Evolutionary conservation across 2,888 invertebrate genomes (phyloP).

Genomic region (Ypsolopha scabrella): DNA sequence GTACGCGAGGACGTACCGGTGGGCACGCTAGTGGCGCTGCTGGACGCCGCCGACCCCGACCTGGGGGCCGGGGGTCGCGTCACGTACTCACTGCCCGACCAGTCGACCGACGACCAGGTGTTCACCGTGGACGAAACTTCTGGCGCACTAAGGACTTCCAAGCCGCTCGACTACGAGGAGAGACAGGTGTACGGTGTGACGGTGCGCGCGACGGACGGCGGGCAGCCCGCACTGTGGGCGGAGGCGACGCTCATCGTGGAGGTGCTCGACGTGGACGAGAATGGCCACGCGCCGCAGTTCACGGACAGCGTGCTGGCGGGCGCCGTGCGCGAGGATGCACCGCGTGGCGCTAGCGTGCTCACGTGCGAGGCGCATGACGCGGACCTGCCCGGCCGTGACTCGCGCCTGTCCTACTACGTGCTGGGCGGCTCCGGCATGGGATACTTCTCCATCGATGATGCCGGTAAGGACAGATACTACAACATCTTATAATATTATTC

Average conservation of each 20-base stretch:
- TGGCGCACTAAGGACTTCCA: slow-evolving; percentile 86
- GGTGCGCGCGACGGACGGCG: slow-evolving; percentile 87
- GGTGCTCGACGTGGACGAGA: slow-evolving; percentile 95
- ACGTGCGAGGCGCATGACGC: slow-evolving; percentile 74
- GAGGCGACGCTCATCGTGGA: slow-evolving; percentile 87
- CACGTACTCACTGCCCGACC: slow-evolving; percentile 82
- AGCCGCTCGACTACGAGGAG: slow-evolving; percentile 87
- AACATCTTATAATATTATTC: too few relatives aligned
- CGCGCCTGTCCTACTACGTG: slow-evolving; percentile 87
- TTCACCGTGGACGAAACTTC: slow-evolving; percentile 89
- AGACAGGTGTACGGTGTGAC: slow-evolving; percentile 90
- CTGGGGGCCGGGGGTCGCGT: slow-evolving; percentile 85
- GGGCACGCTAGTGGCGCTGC: slow-evolving; percentile 87
- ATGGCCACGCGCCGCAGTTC: slow-evolving; percentile 86
- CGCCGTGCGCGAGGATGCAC: slow-evolving; percentile 83
- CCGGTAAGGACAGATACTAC: slow-evolving; percentile 70
- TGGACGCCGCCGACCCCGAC: slow-evolving; percentile 87
- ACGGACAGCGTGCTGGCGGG: slow-evolving; percentile 82
- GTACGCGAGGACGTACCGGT: slow-evolving; percentile 92
- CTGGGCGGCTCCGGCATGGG: slow-evolving; percentile 92
- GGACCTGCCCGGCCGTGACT: slow-evolving; percentile 84
- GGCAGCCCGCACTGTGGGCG: slow-evolving; percentile 83
- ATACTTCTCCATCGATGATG: slow-evolving; percentile 89
- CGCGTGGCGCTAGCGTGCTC: slow-evolving; percentile 81
- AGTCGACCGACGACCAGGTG: slow-evolving; percentile 72